Evolutionary conservation across 1,140 invertebrate genomes (phyloP), one percentile per base, ranked within the genome.

Genomic region (Heliconius eleuchia): DNA sequence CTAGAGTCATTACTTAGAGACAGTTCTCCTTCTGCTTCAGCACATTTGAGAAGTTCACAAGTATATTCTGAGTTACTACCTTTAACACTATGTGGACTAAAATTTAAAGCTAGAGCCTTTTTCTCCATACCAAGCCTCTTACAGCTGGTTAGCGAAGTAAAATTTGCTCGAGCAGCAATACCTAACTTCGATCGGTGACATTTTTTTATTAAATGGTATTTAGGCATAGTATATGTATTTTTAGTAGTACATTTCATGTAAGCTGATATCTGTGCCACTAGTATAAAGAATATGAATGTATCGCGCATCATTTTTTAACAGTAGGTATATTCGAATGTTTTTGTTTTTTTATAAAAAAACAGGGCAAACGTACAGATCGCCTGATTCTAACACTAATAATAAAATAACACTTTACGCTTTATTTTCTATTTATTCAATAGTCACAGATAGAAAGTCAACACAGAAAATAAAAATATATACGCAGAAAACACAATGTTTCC

Each of bases 91-190:
- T 83, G 83, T 55, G 92, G 93, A 78, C 95, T 95, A 82, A 95
- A 96, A 91, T 96, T 97, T 39, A 97, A 94, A 1, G 96, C 96
- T 37, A 97, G 85, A n/a, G 95, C 96, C 71, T 92, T 95, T 84
- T 95, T 96, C 80, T 95, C 90, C 2, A 92, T 83, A 3, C 95
- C 96, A 81, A 96, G 95, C 74, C 94, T 83, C 73, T 93, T 92
- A 83, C 96, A 97, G 39, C 95, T 94, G 55, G 86, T 84, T 2
- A 96, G 71, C 5, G 89, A 90, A 0, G 86, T 81, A 34, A 82
- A 92, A 72, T 92, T 92, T 0, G 87, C 90, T 73, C 86, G 88
- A 0, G 87, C 87, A 7, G 85, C 83, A 8, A 92, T 83, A 5
- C 87, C 85, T 37, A 92, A 85, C 42, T 88, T 92, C 5, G 91